phyloP scores from a whole-genome alignment of 2,113 vertebrate genomes.

The Dinomys branickii region DNA sequence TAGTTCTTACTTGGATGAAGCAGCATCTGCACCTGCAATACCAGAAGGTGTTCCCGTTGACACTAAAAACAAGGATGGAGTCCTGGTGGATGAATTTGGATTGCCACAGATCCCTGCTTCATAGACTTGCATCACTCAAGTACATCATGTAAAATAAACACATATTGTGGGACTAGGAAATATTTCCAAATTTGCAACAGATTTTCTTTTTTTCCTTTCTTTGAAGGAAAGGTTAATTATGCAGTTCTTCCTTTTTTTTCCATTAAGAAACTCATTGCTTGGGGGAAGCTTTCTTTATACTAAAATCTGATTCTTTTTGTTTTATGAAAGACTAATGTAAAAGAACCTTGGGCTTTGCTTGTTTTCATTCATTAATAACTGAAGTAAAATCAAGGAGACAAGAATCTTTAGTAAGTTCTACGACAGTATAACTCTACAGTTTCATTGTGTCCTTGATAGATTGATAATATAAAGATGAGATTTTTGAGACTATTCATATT shows the following conservation, averaged over 20 bases:
- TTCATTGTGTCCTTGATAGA: conserved; percentile 71
- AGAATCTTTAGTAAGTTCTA: conserved; percentile 76
- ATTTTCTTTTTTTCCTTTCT: conserved; percentile 77
- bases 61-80: conserved; percentile 95
- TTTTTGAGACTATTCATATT: conserved; percentile 36
- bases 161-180: conserved; percentile 74
- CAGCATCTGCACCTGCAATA: conserved; percentile 93
- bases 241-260: conserved; percentile 74
- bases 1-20: conserved; percentile 97
- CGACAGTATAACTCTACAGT: conserved; percentile 38
- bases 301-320: conserved; percentile 70
- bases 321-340: conserved; percentile 72
- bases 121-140: conserved; percentile 84
- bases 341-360: conserved; percentile 78
- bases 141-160: conserved; percentile 71
- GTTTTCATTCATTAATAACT: conserved; percentile 76
- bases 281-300: conserved; percentile 67
- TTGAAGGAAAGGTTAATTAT: conserved; percentile 78
- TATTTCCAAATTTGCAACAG: conserved; percentile 76
- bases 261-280: conserved; percentile 57
- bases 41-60: conserved; percentile 94
- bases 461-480: conserved; percentile 76
- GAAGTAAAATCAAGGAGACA: conserved; percentile 71
- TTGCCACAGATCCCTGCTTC: conserved; percentile 97
- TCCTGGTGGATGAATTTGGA: conserved; percentile 98